Percentiles rank a stretch among this genome's conserved stretches.
phyloP scores from a whole-genome alignment of 1,140 invertebrate genomes.

The Drosophila littoralis region DNA sequence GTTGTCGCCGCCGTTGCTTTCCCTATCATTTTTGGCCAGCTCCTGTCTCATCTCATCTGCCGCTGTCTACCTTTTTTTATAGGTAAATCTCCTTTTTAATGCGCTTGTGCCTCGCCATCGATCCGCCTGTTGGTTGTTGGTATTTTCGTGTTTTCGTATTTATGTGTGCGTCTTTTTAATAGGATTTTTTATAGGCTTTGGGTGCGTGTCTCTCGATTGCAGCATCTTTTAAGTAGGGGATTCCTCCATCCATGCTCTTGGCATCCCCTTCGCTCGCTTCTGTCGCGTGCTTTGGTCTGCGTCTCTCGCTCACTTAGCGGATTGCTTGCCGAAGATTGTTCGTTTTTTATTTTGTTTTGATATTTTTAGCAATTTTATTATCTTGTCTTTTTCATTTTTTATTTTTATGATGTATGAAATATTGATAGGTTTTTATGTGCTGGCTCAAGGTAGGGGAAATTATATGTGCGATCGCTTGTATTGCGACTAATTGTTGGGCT shows the following conservation, averaged over 20 bases:
- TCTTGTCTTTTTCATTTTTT: conserved; percentile 24
- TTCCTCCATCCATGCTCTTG: conserved; percentile 2
- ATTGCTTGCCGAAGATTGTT: conserved; percentile 1
- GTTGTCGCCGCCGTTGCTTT: conserved; percentile 35
- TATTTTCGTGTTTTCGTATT: conserved; percentile 47
- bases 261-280: conserved; percentile 36
- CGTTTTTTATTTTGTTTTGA: conserved; percentile 39
- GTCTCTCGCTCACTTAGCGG: conserved; percentile 6
- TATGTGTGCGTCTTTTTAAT: conserved; percentile 67
- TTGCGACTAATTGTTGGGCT: conserved; percentile 39
- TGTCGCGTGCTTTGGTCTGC: conserved; percentile 54
- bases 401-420: conserved; percentile 56
- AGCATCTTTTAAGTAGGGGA: conserved; percentile 45
- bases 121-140: conserved; percentile 63
- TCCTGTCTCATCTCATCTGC: conserved; percentile 53
- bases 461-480: conserved; percentile 35
- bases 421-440: conserved; percentile 43
- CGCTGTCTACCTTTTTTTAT: conserved; percentile 68
- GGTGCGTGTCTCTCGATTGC: conserved; percentile 33
- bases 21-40: conserved; percentile 50
- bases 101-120: conserved; percentile 63
- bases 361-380: conserved; percentile 65
- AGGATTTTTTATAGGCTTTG: conserved; percentile 71
- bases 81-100: conserved; percentile 79
- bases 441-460: neutral